phyloP scores from a whole-genome alignment of 2,888 invertebrate species.

The Apamea monoglypha region DNA sequence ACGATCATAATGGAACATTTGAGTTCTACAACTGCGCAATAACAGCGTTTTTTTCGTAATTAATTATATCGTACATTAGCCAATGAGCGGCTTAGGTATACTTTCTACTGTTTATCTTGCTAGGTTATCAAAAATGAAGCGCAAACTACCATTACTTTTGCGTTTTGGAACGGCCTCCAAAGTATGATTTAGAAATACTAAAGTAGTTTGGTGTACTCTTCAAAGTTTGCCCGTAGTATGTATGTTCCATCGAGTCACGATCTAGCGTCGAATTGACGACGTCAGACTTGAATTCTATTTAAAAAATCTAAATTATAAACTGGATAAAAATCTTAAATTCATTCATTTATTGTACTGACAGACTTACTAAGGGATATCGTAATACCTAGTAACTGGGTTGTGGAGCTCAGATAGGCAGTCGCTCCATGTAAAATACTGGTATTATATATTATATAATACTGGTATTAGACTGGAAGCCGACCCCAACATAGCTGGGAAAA shows the following conservation, averaged over 20 bases:
- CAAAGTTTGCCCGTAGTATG: background rate
- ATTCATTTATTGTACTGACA: too few relatives aligned
- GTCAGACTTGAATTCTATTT: background rate
- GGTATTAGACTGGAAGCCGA: too few relatives aligned
- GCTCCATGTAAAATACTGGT: too few relatives aligned
- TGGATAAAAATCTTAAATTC: background rate
- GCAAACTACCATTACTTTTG: constrained; percentile 23
- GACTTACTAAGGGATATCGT: too few relatives aligned
- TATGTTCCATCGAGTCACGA: background rate
- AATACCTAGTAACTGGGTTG: too few relatives aligned
- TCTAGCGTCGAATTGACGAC: background rate
- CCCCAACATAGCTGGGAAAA: too few relatives aligned
- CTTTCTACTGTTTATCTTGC: constrained; percentile 55
- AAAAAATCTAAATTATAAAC: background rate
- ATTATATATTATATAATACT: too few relatives aligned
- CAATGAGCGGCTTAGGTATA: constrained; percentile 27
- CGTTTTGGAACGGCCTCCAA: constrained; percentile 29
- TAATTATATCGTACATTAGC: constrained; percentile 47
- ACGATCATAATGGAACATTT: constrained; percentile 4
- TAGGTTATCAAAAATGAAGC: constrained; percentile 51
- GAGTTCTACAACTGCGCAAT: constrained; percentile 15
- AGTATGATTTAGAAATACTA: constrained; percentile 31
- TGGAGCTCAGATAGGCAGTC: too few relatives aligned
- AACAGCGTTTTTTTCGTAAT: constrained; percentile 26
- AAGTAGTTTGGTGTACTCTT: constrained; percentile 2